Base-by-base conservation (phyloP, 2,113 vertebrate species). In the Rutilus rutilus region DNA sequence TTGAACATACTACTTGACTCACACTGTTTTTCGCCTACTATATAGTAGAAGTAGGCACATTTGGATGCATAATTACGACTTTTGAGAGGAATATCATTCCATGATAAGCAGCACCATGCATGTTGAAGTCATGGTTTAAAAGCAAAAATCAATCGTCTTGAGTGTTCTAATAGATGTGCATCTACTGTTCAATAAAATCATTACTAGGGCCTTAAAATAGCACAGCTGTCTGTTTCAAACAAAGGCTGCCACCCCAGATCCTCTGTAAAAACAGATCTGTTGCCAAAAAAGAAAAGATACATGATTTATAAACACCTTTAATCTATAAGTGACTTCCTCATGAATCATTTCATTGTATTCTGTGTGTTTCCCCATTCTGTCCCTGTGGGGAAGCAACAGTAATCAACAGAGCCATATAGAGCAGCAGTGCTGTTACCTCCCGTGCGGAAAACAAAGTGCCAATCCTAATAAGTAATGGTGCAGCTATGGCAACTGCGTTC, bases 391-490 rank as follows among this genome's bases (percentile, higher is more conserved):
- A 54, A 62, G 78, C 33, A 21, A 69, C n/a, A 42, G 80, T 87
- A 87, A 90, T 89, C 86, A 89, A 71, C 47, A 42, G 59, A 54
- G 59, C 47, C 47, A 30, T 82, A 87, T 85, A 86, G 64, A 88
- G 74, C 67, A 84, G 87, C 76, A 30, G 65, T n/a, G 67, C 62
- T 82, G 62, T 82, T 85, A 62, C 81, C 87, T 87, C 80, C 81
- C 83, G 65, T 59, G 54, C 67, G 47, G 54, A 47, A 88, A 89
- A 89, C 89, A 88, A 85, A 89, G 89, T 89, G 86, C 77, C 81
- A 52, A 86, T 75, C 86, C 78, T 88, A 88, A 86, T 88, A 88
- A 90, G 80, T 86, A 87, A 87, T 86, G 50, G 80, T 54, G 82
- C 36, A 62, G 73, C 87, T 86, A 89, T 88, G 86, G 86, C 86